Conservation (phyloP, 2,888 invertebrate genomes). For the Yponomeuta plumbellus region DNA sequence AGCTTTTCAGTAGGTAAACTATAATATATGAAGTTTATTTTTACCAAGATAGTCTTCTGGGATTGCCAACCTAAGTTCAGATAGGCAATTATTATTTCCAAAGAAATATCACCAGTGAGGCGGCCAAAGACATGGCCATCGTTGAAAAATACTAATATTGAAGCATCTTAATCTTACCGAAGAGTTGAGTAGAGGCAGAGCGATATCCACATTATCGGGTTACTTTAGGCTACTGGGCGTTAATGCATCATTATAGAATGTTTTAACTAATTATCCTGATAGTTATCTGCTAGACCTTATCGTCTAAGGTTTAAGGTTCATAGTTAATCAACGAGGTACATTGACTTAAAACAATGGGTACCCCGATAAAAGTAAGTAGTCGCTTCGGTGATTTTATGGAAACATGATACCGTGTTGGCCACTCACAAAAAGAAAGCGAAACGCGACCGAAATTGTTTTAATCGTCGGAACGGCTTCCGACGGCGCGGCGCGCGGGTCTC, state of each 20-base stretch:
- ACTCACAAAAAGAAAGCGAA: slow-evolving; percentile 68
- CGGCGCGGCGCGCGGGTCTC: slow-evolving; percentile 45
- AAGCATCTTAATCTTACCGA: slow-evolving; percentile 70
- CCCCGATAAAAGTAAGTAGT: slow-evolving; percentile 65
- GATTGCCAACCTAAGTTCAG: no score
- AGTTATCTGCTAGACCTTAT: slow-evolving; percentile 25
- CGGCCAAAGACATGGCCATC: slow-evolving; percentile 36
- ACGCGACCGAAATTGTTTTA: slow-evolving; percentile 72
- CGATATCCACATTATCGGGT: slow-evolving; percentile 72
- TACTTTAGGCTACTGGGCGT: slow-evolving; percentile 76
- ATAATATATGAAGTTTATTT: no score
- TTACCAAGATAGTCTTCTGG: no score
- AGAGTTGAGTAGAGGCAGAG: slow-evolving; percentile 68
- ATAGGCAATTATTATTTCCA: neutral
- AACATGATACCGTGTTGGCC: slow-evolving; percentile 72
- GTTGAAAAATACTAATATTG: slow-evolving; percentile 57
- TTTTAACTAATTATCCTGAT: slow-evolving; percentile 27
- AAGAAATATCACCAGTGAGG: slow-evolving; percentile 8
- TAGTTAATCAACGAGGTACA: slow-evolving; percentile 23
- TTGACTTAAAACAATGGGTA: slow-evolving; percentile 49
- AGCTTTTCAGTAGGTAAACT: no score
- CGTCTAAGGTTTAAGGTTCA: slow-evolving; percentile 25
- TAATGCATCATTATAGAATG: slow-evolving; percentile 19
- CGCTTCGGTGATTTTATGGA: slow-evolving; percentile 75
- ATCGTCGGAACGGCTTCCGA: slow-evolving; percentile 49